phyloP scores from a whole-genome alignment of 2,888 invertebrate genomes.

The Yponomeuta cagnagella region DNA sequence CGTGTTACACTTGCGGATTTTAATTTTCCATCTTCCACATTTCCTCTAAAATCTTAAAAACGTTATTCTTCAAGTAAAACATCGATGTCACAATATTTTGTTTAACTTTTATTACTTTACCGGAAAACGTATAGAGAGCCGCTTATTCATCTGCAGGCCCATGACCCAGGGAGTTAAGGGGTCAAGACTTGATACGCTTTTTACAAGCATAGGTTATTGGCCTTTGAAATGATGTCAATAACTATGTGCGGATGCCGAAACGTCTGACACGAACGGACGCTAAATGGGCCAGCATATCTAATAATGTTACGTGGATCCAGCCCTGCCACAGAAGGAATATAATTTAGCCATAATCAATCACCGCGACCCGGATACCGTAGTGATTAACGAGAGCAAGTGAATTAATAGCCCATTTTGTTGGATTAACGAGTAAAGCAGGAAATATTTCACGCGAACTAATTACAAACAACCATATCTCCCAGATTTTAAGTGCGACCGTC shows the following conservation, averaged over 20 bases:
- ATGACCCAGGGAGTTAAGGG: background rate
- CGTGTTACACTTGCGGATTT: too few relatives aligned
- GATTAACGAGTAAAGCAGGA: background rate
- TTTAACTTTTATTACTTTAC: too few relatives aligned
- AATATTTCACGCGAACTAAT: conserved; percentile 3
- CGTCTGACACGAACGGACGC: background rate
- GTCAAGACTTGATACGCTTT: background rate
- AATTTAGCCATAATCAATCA: background rate
- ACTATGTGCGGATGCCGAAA: background rate
- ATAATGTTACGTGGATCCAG: background rate
- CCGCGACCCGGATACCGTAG: background rate
- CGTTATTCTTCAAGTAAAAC: too few relatives aligned
- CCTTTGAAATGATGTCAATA: background rate
- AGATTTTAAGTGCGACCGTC: background rate
- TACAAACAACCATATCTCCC: conserved; percentile 4
- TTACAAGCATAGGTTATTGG: background rate
- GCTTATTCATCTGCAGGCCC: too few relatives aligned
- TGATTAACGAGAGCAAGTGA: background rate
- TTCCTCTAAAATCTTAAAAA: too few relatives aligned
- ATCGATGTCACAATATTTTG: too few relatives aligned
- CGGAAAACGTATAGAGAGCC: too few relatives aligned
- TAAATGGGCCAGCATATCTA: background rate
- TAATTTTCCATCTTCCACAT: too few relatives aligned
- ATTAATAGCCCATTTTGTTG: background rate
- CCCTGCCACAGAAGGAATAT: background rate